Evolutionary conservation across 2,113 vertebrate genomes (phyloP).

Genomic region (Isichthys henryi): DNA sequence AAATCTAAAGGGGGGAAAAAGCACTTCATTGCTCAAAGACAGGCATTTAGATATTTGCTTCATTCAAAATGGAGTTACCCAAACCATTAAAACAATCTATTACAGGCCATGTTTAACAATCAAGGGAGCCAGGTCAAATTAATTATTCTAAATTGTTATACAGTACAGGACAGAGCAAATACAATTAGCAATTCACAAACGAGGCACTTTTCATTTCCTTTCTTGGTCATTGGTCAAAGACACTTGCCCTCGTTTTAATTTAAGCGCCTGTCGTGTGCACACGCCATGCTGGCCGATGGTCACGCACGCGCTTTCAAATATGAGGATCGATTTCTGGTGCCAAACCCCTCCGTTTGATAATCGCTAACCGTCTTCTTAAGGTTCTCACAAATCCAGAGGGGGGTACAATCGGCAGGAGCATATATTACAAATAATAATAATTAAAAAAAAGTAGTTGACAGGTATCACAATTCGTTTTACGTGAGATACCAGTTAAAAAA

Average conservation of each 20-base stretch:
- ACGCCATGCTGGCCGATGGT: background rate
- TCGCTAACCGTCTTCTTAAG: background rate
- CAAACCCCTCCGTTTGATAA: background rate
- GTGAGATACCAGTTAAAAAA: background rate
- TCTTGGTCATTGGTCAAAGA: conserved; percentile 1
- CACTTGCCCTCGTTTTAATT: background rate
- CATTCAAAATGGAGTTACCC: background rate
- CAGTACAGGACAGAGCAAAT: conserved; percentile 1
- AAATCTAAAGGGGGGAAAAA: background rate
- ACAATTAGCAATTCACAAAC: conserved; percentile 3
- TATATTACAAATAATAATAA: background rate
- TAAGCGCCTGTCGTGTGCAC: background rate
- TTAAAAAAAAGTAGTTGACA: background rate
- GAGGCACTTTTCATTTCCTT: background rate
- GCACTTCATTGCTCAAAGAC: background rate
- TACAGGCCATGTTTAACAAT: background rate
- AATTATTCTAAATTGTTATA: conserved; percentile 14
- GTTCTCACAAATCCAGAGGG: background rate
- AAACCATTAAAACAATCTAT: conserved; percentile 9
- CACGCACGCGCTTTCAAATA: background rate
- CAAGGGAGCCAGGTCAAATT: background rate
- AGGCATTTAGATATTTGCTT: background rate
- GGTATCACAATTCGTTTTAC: background rate
- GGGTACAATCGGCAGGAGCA: background rate
- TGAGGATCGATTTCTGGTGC: background rate